phyloP scores from a whole-genome alignment of 2,888 invertebrate genomes.

The Subacronicta megacephala region DNA sequence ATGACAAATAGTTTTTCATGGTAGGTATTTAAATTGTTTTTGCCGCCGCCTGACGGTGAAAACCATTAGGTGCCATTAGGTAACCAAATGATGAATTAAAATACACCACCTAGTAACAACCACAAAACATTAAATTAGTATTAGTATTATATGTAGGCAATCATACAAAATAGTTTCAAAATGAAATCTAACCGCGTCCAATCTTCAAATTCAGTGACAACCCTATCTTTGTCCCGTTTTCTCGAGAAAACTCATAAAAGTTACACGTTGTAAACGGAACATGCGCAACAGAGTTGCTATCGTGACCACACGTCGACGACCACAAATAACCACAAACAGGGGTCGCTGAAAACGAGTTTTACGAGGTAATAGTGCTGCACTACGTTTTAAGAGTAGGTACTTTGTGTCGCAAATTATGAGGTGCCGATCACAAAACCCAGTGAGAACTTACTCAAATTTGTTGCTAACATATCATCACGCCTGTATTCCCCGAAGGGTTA shows the following conservation, averaged over 20 bases:
- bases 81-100: no score
- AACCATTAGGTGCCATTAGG: no score
- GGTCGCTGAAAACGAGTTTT: constrained; percentile 17
- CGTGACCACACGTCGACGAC: constrained; percentile 8
- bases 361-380: constrained; percentile 5
- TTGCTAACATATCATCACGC: no score
- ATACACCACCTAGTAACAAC: no score
- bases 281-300: constrained; percentile 6
- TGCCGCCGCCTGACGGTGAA: no score
- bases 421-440: background rate
- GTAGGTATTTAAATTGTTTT: no score
- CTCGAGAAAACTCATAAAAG: constrained; percentile 19
- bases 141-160: no score
- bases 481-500: no score
- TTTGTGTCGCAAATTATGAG: constrained; percentile 1
- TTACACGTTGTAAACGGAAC: background rate
- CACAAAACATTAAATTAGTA: no score
- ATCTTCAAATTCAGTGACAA: constrained; percentile 27
- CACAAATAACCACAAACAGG: constrained; percentile 11
- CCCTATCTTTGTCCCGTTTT: constrained; percentile 17
- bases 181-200: constrained; percentile 30
- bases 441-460: background rate
- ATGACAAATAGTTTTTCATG: no score
- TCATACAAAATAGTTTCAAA: constrained; percentile 14
- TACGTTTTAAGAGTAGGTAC: background rate